Percentiles rank a stretch among this genome's conserved stretches.
Evolutionary conservation across 1,140 invertebrate species (phyloP).

Genomic region (Lepidurus packardi): DNA sequence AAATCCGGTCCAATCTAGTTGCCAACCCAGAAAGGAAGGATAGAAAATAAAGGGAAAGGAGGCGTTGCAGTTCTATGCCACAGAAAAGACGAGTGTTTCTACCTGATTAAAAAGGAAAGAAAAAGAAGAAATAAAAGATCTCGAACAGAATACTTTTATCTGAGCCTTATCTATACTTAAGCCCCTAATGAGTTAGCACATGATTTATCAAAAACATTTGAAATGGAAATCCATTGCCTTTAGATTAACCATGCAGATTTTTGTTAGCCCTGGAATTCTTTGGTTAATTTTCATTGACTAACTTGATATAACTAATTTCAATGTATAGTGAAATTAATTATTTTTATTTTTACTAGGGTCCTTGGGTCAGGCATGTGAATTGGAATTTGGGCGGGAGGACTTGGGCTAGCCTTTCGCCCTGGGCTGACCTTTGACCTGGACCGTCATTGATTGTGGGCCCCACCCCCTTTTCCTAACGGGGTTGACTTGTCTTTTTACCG

Average conservation of each 20-base stretch:
- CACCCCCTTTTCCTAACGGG: not conserved
- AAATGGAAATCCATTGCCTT: not conserved
- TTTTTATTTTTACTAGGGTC: constrained; percentile 28
- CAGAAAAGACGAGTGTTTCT: not conserved
- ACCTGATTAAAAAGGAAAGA: not conserved
- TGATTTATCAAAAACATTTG: too few species aligned
- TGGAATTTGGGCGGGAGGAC: constrained; percentile 35
- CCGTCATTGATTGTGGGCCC: constrained; percentile 28
- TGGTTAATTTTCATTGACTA: too few species aligned
- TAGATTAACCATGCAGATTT: not conserved
- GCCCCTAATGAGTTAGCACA: too few species aligned
- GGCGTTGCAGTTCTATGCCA: not conserved
- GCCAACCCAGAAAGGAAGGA: not conserved
- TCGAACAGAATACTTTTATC: too few species aligned
- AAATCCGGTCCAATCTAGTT: constrained; percentile 8
- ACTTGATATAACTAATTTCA: too few species aligned
- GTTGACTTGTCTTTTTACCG: constrained; percentile 24
- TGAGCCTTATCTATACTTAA: too few species aligned
- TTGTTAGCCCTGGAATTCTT: too few species aligned
- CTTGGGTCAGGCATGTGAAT: constrained; percentile 34
- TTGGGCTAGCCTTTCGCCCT: constrained; percentile 32
- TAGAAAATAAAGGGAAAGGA: not conserved
- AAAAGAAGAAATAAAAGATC: too few species aligned
- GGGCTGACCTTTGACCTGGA: constrained; percentile 26
- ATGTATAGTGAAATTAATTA: too few species aligned